phyloP scores from a whole-genome alignment of 2,888 invertebrate genomes.

The Tachystola acroxantha region DNA sequence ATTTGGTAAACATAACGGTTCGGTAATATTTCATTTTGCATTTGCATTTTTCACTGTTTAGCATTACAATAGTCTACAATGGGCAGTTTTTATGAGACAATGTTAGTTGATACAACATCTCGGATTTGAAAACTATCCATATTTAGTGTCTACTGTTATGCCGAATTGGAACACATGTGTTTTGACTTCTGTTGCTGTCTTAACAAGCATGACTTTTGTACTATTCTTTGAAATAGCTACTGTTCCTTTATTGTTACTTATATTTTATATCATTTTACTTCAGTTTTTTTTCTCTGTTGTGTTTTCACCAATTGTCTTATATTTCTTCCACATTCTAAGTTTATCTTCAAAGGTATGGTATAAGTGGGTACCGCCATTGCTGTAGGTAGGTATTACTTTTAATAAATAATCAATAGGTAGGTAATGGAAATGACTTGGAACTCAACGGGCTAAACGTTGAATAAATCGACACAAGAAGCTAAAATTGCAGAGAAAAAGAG shows the following conservation, averaged over 20 bases:
- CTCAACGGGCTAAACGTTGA: too few species aligned
- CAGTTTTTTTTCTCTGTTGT: too few species aligned
- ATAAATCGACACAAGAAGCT: too few species aligned
- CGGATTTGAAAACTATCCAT: slow-evolving; percentile 28
- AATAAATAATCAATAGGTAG: too few species aligned
- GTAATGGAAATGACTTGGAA: too few species aligned
- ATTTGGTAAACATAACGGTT: slow-evolving; percentile 68
- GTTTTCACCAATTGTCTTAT: too few species aligned
- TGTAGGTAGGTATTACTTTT: too few species aligned
- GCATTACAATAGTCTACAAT: slow-evolving; percentile 52
- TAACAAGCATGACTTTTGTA: slow-evolving; percentile 33
- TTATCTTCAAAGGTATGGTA: too few species aligned
- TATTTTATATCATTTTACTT: too few species aligned
- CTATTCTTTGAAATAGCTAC: slow-evolving; percentile 18
- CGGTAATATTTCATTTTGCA: slow-evolving; percentile 27
- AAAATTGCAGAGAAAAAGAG: too few species aligned
- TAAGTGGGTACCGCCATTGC: too few species aligned
- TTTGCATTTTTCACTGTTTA: slow-evolving; percentile 62
- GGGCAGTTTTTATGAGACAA: slow-evolving; percentile 32
- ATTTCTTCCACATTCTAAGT: too few species aligned
- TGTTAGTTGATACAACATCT: slow-evolving; percentile 19
- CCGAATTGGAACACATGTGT: slow-evolving; percentile 42
- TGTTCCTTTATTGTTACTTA: slow-evolving; percentile 16
- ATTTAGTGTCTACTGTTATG: slow-evolving; percentile 27
- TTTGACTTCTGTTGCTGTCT: slow-evolving; percentile 44